Percentiles rank a stretch among this genome's conserved stretches.
These are phyloP conservation scores for Tringa solitaria DNA, from an alignment of 2,113 vertebrate species.

Conservation along the genomic window DNA sequence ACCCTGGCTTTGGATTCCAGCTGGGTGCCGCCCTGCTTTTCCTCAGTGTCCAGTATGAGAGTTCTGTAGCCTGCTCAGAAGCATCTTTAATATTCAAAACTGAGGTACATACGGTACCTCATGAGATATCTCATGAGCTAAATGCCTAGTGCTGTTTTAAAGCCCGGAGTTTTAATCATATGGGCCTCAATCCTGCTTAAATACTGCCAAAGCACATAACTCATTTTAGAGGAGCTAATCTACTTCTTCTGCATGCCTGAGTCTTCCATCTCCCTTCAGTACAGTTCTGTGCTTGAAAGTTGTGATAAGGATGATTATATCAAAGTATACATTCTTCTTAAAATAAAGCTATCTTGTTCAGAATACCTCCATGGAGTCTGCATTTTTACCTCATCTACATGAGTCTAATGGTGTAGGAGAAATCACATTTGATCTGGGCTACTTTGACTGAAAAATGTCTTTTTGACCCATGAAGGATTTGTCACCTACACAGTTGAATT, in stretches of 20 bases:
- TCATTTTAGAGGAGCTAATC: neutral
- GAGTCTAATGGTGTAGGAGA: neutral
- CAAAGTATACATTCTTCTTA: neutral
- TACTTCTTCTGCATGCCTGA: neutral
- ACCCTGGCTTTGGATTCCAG: neutral
- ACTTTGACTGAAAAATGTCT: neutral
- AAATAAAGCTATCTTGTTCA: neutral
- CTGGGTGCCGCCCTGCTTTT: neutral
- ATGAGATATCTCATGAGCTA: neutral
- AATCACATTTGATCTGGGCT: neutral
- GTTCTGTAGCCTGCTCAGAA: neutral
- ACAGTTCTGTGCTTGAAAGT: neutral
- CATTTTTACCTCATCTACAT: neutral
- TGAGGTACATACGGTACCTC: rapidly evolving
- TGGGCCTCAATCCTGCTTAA: neutral
- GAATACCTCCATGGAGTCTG: neutral
- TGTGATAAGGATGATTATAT: neutral
- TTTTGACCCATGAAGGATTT: neutral
- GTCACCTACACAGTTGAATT: neutral
- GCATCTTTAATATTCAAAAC: neutral
- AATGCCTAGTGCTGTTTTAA: neutral
- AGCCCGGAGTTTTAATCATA: neutral
- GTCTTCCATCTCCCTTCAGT: neutral
- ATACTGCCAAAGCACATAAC: neutral
- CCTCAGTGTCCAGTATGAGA: neutral